Percentiles rank a stretch among this genome's conserved stretches.
These are phyloP conservation scores for Eptatretus burgeri DNA, from an alignment of 2,113 vertebrate species.

Conservation along the genomic window DNA sequence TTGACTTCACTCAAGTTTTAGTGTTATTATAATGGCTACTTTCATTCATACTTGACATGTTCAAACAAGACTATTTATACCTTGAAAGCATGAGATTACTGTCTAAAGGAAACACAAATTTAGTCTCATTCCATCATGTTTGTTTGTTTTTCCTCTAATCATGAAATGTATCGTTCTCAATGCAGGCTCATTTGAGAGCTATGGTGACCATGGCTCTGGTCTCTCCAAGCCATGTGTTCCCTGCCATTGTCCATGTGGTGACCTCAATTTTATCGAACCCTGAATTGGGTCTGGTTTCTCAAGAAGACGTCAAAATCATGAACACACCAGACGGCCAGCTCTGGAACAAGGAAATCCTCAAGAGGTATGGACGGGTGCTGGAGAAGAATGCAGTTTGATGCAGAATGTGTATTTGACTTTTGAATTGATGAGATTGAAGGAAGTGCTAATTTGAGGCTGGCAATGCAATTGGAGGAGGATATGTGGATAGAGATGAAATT, in stretches of 20 bases:
- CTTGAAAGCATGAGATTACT: not conserved
- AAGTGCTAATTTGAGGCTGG: not conserved
- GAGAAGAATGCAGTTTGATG: not conserved
- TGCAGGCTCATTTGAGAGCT: constrained; percentile 35
- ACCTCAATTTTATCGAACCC: constrained; percentile 29
- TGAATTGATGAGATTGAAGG: not conserved
- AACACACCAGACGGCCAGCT: constrained; percentile 46
- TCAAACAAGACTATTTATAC: not conserved
- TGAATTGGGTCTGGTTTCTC: constrained; percentile 37
- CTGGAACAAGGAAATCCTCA: constrained; percentile 23
- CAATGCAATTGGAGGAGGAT: not conserved
- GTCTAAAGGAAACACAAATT: not conserved
- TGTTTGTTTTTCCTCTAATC: not conserved
- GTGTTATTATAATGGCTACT: not conserved
- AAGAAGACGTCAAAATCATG: constrained; percentile 68
- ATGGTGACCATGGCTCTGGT: constrained; percentile 39
- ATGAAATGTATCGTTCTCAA: not conserved
- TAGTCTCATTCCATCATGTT: not conserved
- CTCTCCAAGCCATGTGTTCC: constrained; percentile 44
- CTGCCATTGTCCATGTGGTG: constrained; percentile 37
- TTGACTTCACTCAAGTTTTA: too few species aligned
- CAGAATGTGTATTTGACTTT: not conserved
- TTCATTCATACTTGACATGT: not conserved
- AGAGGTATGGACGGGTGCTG: not conserved
- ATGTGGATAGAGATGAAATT: not conserved